Evolutionary conservation across 2,888 invertebrate species (phyloP), one percentile per base, ranked within the genome.

Genomic region (Drosophila paramelanica): DNA sequence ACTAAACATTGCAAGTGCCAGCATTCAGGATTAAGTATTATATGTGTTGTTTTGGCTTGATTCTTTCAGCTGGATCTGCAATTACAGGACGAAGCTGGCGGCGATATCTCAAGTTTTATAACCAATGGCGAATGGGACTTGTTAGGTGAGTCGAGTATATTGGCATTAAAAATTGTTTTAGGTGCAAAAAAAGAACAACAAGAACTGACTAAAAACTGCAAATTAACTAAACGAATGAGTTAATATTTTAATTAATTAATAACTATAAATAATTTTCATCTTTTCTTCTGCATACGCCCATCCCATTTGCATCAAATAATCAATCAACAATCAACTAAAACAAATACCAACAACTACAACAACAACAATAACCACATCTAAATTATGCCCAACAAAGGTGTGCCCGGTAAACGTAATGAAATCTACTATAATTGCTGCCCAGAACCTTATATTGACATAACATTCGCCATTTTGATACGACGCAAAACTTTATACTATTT

Each of bases 81-180:
- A 93, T 94, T 99, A 90, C 97, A 98, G 93, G 97, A 97, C 90
- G 97, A 97, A 92, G 93, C 94, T 62, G 98, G 98, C 68, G 99
- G 99, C 82, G 99, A 99, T 94, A 96, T 97, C 88, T 97, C 97
- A 93, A 98, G 97, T 94, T 99, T 99, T 94, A 98, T 99, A 91
- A 97, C 98, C 81, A 99, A 99, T 93, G 99, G 99, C 90, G 99
- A 99, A 94, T 99, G 99, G 99, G 98, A 98, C 93, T 94, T 99
- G 88, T 95, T 99, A 93, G 98, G 99, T 98, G 94, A 94, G 94
- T 91, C 10, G 17, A 7, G 11, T 11, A 2, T 31, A 14, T 10
- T 17, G 10, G 10, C 17, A 17, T 17, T 17, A 5, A 4, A 8
- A 0, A 46, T 0, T 5, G 14, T 23, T 5, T 8, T 51, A 47